Base-by-base conservation (phyloP, 2,797 vertebrate species). In the Toxotes lorentzi region DNA sequence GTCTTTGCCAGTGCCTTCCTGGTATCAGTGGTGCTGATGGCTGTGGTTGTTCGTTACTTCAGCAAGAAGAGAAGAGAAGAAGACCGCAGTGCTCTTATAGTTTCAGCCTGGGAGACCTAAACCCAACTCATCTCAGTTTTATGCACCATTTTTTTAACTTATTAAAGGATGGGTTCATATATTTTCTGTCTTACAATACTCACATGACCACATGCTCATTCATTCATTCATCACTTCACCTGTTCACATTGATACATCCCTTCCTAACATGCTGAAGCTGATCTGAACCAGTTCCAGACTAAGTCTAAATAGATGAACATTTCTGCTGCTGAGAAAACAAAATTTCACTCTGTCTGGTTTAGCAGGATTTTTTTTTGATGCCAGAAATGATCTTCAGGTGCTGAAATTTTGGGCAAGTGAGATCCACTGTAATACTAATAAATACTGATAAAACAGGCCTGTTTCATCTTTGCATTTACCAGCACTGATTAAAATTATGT, bases 1-100 rank as follows among this genome's bases (percentile, higher is more conserved):
- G 59, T 86, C 24, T 88, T 93, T 5, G 91, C 65, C 57, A 43
- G 16, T 1, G 59, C 66, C 45, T 93, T 95, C 79, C 0, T 85
- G 0, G 5, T 73, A 4, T 69, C 87, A 0, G 2, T 95, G 70
- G 27, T 88, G 21, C 0, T 85, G 34, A 10, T 93, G 84, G 85
- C 23, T 4, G 61, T 69, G 30, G 2, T 87, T 2, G 23, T 89
- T 35, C 1, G 24, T 43, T 70, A 76, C 82, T 78, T 88, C 58
- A 4, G 0, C 10, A 86, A 58, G 48, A 92, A 73, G 78, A 81
- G 34, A 50, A 90, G 4, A 48, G 41, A 34, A 1, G 79, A 87
- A 2, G 89, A 93, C 14, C n/a, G 2, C n/a, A 81, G 43, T 2
- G 8, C 51, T 68, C 89, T 95, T 3, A 69, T 93, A 5, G 30